A percentile compares a stretch with the other conserved stretches of the same genome.
These are phyloP conservation scores for Spilosoma lubricipeda DNA, from an alignment of 2,888 invertebrate species.

Conservation along the genomic window DNA sequence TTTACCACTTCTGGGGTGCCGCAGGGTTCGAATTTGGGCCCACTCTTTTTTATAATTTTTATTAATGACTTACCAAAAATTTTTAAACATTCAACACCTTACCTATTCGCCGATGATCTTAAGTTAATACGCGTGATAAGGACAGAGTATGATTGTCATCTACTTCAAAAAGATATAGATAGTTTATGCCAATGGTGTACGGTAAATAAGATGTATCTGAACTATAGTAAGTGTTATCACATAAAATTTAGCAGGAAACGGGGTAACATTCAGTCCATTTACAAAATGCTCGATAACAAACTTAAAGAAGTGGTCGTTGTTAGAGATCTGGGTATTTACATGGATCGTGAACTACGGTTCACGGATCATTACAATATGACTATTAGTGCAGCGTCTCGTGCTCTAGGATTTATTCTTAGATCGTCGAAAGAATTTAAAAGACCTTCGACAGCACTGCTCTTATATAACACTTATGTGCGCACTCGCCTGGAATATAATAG, in stretches of 20 bases:
- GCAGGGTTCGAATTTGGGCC: not conserved
- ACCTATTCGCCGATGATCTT: not conserved
- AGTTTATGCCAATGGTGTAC: not conserved
- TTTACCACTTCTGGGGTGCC: not conserved
- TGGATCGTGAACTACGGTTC: too few relatives aligned
- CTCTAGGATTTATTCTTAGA: too few relatives aligned
- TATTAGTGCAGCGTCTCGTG: too few relatives aligned
- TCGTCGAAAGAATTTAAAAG: not conserved
- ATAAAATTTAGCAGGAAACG: not conserved
- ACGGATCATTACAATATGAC: too few relatives aligned
- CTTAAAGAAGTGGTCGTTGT: too few relatives aligned
- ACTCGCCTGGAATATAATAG: not conserved
- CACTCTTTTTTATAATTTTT: not conserved
- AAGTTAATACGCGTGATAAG: not conserved
- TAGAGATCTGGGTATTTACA: too few relatives aligned
- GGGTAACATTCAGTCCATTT: not conserved
- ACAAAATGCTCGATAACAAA: too few relatives aligned
- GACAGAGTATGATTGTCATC: not conserved
- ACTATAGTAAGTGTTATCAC: not conserved
- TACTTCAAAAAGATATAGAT: not conserved
- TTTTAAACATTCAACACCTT: not conserved
- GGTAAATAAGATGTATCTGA: not conserved
- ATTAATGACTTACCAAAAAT: not conserved
- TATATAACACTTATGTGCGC: not conserved
- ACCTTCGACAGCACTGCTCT: not conserved